phyloP scores from a whole-genome alignment of 1,140 invertebrate genomes.

The Brachionus koreanus region DNA sequence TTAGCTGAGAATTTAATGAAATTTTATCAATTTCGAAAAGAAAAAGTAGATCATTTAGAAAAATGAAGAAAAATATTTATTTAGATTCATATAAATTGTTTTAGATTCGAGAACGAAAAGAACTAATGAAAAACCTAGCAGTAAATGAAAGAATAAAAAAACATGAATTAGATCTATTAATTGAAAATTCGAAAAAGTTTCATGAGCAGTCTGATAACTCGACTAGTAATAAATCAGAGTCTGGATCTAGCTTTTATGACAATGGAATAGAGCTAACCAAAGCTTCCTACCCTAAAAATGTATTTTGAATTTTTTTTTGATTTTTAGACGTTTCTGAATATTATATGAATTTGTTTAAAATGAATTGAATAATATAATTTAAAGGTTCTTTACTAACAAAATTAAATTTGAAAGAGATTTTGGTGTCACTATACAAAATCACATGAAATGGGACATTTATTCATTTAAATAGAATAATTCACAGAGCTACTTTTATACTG shows the following conservation, averaged over 20 bases:
- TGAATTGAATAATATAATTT: too few relatives aligned
- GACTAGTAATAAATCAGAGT: neutral
- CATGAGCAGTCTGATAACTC: neutral
- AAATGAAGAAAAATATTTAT: neutral
- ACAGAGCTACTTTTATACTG: too few relatives aligned
- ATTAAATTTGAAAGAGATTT: too few relatives aligned
- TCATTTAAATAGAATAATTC: too few relatives aligned
- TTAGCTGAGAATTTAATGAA: slow-evolving; percentile 51
- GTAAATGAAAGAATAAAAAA: neutral
- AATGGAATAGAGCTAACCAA: neutral
- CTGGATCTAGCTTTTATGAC: slow-evolving; percentile 8
- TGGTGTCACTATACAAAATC: too few relatives aligned
- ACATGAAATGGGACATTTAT: too few relatives aligned
- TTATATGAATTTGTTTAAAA: too few relatives aligned
- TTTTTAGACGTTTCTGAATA: too few relatives aligned
- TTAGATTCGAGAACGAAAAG: neutral
- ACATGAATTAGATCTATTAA: neutral
- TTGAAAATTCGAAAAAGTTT: neutral
- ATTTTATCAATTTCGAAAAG: neutral
- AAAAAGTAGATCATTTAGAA: neutral
- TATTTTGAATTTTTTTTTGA: too few relatives aligned
- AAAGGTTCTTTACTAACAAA: too few relatives aligned
- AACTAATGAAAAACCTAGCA: neutral
- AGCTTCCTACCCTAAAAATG: neutral
- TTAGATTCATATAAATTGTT: neutral